Conservation (phyloP, 2,113 vertebrate species). For the Toxostoma redivivum region DNA sequence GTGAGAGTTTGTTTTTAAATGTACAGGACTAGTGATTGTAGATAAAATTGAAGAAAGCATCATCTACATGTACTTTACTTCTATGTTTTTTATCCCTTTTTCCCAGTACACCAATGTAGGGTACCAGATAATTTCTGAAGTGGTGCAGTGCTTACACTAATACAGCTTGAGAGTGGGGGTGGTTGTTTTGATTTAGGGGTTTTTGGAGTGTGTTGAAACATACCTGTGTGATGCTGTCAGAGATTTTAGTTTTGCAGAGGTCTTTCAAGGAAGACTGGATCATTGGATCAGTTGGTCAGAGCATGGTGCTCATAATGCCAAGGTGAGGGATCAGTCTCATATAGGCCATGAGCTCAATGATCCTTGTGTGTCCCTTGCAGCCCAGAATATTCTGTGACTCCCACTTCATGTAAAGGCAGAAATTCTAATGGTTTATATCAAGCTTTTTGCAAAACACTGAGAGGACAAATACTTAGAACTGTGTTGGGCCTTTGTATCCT, state of each 20-base stretch:
- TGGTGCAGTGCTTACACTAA: background rate
- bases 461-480: background rate
- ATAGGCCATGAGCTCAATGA: background rate
- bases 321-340: background rate
- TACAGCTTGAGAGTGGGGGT: no score
- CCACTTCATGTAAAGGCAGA: background rate
- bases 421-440: background rate
- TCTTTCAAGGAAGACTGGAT: background rate
- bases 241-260: background rate
- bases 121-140: background rate
- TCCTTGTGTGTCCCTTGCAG: background rate
- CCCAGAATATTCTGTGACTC: background rate
- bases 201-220: background rate
- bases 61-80: background rate
- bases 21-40: background rate
- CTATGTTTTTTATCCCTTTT: background rate
- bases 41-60: background rate
- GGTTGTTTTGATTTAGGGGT: background rate
- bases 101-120: rapidly evolving
- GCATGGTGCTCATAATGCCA: background rate
- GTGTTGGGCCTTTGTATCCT: background rate
- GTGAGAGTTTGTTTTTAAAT: background rate
- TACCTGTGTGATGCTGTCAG: background rate
- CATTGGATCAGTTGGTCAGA: background rate
- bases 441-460: background rate